Base-by-base conservation (phyloP, 35 echinoderm and acorn worm genomes). In the Anneissia japonica region DNA sequence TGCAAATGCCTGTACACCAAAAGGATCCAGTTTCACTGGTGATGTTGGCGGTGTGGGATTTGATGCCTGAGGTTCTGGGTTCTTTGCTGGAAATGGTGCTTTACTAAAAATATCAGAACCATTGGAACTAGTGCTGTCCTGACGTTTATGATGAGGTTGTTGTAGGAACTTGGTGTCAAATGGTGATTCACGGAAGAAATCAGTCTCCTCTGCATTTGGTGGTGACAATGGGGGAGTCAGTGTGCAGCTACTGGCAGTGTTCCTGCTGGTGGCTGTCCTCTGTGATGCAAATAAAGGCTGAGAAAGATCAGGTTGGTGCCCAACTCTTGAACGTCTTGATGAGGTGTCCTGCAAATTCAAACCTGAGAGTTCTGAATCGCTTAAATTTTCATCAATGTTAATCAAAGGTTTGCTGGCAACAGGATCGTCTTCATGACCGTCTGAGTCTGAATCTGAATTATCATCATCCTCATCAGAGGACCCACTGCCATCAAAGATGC, bases 21-120 rank as follows among this genome's bases (percentile, higher is more conserved):
- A 81, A 36, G 38, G 23, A 39, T 81, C 96, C 43, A 94, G 74
- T 81, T 94, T 88, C 3, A 85, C 91, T 28, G 96, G 96, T n/a
- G 96, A 99, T 4, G 94, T 90, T 36, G 96, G 96, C 3, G 96
- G 96, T 4, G 96, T 99, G 21, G 96, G 96, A 72, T 99, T 99
- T 6, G 89, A 92, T 0, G 87, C 81, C 0, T 92, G 82, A 0
- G 82, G 79, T 28, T 89, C 87, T 35, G 87, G 89, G 30, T 88
- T 87, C 74, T 90, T 84, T 46, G 45, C 86, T 19, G 86, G 92
- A 87, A 99, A 99, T 30, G 96, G 96, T 35, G 96, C 96, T 78
- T 99, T 93, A 30, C 92, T 78, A 74, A 99, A 99, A 36, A 99
- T 90, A 78, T 99, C 96, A 7, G 96, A 99, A 43, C 92, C 91